phyloP scores from a whole-genome alignment of 1,140 invertebrate species.

The Zaprionus lachaisei region DNA sequence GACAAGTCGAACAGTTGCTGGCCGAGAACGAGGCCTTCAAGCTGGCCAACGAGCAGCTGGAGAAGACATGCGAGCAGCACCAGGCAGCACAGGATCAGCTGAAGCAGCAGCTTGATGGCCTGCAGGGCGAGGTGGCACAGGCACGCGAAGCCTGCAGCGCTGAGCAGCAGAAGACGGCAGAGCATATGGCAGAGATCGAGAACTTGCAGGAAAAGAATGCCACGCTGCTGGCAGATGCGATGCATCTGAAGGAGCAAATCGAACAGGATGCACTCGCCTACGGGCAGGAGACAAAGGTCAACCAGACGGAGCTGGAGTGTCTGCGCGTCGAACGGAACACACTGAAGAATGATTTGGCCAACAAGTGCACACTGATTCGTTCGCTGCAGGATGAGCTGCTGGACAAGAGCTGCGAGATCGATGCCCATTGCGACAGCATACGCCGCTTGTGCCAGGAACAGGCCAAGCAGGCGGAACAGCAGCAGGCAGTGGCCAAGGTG shows the following conservation, averaged over 20 bases:
- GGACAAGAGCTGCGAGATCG: conserved; percentile 83
- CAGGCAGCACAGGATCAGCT: conserved; percentile 43
- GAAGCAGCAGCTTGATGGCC: conserved; percentile 50
- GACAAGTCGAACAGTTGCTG: conserved; percentile 65
- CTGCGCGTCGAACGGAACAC: conserved; percentile 81
- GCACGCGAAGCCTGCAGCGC: conserved; percentile 45
- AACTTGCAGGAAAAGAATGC: conserved; percentile 67
- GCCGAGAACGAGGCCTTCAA: conserved; percentile 68
- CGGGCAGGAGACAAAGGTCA: conserved; percentile 68
- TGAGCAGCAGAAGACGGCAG: conserved; percentile 54
- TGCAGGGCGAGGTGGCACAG: conserved; percentile 60
- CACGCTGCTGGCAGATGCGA: conserved; percentile 55
- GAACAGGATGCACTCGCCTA: conserved; percentile 79
- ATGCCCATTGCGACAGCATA: conserved; percentile 75
- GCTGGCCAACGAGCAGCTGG: conserved; percentile 65
- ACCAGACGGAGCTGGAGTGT: conserved; percentile 74
- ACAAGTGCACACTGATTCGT: conserved; percentile 77
- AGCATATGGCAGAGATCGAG: conserved; percentile 66
- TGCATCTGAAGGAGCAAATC: conserved; percentile 69
- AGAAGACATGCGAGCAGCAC: conserved; percentile 47
- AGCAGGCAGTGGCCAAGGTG: conserved; percentile 84
- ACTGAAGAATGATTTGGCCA: conserved; percentile 82
- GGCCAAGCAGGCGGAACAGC: conserved; percentile 77
- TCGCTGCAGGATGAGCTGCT: conserved; percentile 82
- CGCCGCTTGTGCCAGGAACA: conserved; percentile 80